Conservation (phyloP, 2,797 vertebrate genomes). For the Tauraco hartlaubi region DNA sequence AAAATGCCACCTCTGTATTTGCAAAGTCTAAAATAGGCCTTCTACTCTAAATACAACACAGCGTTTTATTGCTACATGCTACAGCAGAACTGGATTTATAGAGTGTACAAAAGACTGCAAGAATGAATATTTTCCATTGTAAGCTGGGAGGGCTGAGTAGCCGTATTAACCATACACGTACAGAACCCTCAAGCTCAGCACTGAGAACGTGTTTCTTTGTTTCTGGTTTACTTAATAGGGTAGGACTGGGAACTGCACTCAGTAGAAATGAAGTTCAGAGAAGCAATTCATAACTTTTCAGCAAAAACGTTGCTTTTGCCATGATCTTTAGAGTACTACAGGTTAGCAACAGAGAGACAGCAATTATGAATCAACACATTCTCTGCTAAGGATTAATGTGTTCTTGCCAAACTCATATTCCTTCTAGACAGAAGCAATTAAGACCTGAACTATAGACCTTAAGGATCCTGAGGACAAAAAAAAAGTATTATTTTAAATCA, state of each 20-base stretch:
- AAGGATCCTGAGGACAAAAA: neutral
- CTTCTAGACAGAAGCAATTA: slow-evolving; percentile 34
- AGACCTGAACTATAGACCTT: neutral
- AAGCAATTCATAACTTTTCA: neutral
- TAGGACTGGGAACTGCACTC: neutral
- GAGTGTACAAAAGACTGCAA: neutral
- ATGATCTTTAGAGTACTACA: neutral
- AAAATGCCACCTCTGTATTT: neutral
- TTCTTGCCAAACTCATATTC: neutral
- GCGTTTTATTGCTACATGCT: neutral
- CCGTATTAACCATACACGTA: neutral
- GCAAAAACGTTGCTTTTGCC: neutral
- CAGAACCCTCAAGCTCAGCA: neutral
- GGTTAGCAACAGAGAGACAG: neutral
- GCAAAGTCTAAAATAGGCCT: neutral
- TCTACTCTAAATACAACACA: neutral
- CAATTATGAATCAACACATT: slow-evolving; percentile 10
- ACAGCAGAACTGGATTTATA: neutral
- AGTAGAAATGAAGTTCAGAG: neutral
- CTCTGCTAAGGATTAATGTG: neutral
- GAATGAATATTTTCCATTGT: neutral
- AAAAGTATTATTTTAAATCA: slow-evolving; percentile 13
- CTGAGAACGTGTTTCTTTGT: neutral
- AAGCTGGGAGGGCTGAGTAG: neutral
- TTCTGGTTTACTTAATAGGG: neutral